Evolutionary conservation across 2,888 invertebrate genomes (phyloP).

Genomic region (Frankliniella fusca): DNA sequence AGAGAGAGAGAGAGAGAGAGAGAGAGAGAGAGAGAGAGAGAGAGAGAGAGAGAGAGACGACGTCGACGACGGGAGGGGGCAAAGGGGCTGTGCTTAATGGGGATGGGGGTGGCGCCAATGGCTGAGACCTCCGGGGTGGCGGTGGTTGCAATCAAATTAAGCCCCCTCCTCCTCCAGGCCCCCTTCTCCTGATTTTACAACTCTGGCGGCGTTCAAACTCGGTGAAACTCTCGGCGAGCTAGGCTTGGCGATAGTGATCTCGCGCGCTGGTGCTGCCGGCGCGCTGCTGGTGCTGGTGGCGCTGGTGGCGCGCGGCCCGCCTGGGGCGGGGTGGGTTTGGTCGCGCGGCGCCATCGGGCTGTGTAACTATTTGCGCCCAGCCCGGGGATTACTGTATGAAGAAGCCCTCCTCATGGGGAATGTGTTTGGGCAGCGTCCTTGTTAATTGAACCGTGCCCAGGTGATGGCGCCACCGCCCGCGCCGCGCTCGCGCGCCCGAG

Average conservation of each 20-base stretch:
- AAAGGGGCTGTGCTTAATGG: neutral
- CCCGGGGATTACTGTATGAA: neutral
- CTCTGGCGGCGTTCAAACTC: neutral
- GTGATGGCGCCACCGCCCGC: too few relatives aligned
- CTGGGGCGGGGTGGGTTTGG: too few relatives aligned
- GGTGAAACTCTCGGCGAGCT: neutral
- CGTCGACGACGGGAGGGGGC: neutral
- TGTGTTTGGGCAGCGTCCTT: neutral
- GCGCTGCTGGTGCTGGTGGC: neutral
- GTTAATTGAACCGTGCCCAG: too few relatives aligned
- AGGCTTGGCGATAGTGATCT: neutral
- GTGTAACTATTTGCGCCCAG: neutral
- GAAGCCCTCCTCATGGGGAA: neutral
- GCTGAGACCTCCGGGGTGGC: neutral
- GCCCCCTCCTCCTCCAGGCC: neutral
- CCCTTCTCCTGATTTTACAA: neutral
- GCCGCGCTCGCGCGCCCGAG: too few relatives aligned
- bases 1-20: neutral
- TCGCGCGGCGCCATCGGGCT: too few relatives aligned
- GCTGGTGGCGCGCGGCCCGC: neutral
- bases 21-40: neutral
- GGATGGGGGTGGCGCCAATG: neutral
- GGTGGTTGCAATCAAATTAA: constrained; percentile 10
- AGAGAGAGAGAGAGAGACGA: neutral
- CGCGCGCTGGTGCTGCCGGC: neutral